phyloP scores from a whole-genome alignment of 2,888 invertebrate genomes.

The Macrophya alboannulata region DNA sequence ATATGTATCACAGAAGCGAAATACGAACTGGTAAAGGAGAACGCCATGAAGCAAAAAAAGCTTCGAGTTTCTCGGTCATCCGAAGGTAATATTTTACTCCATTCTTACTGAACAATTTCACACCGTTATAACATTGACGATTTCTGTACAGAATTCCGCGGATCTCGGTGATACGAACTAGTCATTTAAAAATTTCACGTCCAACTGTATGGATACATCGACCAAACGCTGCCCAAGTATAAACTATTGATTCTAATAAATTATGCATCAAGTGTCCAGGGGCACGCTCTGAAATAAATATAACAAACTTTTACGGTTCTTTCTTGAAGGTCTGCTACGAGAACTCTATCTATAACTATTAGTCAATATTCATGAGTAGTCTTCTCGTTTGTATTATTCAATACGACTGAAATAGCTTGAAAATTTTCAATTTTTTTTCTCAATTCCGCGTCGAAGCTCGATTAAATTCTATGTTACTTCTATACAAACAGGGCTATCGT shows the following conservation, averaged over 20 bases:
- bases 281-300: constrained; percentile 38
- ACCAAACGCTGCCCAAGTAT: constrained; percentile 44
- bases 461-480: not conserved
- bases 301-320: constrained; percentile 13
- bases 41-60: not conserved
- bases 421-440: not conserved
- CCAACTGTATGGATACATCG: constrained; percentile 32
- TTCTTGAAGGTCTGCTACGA: not conserved
- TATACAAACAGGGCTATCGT: not conserved
- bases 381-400: not conserved
- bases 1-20: not conserved
- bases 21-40: not conserved
- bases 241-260: constrained; percentile 49
- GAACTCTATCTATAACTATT: not conserved
- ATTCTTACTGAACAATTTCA: not conserved
- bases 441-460: not conserved
- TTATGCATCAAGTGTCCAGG: constrained; percentile 50
- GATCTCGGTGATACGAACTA: not conserved
- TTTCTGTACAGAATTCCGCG: not conserved
- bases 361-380: not conserved
- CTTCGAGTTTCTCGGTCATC: not conserved
- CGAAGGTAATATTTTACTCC: not conserved
- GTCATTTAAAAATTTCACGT: constrained; percentile 11
- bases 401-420: not conserved
- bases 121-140: not conserved